Evolutionary conservation across 1,140 invertebrate species (phyloP).

Genomic region (Dreissena rostriformis): DNA sequence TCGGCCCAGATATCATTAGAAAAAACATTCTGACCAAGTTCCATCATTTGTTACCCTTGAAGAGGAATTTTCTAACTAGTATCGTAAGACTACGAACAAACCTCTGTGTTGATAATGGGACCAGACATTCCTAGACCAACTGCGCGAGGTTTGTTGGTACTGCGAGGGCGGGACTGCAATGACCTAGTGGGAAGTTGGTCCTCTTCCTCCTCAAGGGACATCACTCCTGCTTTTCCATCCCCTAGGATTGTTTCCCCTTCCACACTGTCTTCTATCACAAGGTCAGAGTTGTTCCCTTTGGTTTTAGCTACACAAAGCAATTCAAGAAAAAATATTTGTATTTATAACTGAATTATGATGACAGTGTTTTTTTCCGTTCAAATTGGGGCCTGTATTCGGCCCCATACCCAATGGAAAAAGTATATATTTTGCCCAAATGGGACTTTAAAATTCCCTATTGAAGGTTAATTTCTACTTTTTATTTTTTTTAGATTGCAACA

Average conservation of each 20-base stretch:
- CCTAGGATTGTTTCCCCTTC: constrained; percentile 75
- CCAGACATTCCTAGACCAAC: constrained; percentile 63
- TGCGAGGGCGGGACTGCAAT: constrained; percentile 55
- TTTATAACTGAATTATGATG: too few species aligned
- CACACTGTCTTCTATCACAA: constrained; percentile 73
- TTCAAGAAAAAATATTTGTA: not conserved
- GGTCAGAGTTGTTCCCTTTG: constrained; percentile 55
- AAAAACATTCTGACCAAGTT: too few species aligned
- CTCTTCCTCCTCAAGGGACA: constrained; percentile 57
- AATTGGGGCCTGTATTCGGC: too few species aligned
- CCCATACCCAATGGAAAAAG: too few species aligned
- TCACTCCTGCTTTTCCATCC: constrained; percentile 69
- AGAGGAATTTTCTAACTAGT: too few species aligned
- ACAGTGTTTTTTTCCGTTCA: too few species aligned
- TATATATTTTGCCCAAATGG: too few species aligned
- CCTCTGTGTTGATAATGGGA: constrained; percentile 68
- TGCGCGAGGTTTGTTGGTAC: constrained; percentile 52
- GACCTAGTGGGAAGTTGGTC: constrained; percentile 37
- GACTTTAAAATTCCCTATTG: too few species aligned
- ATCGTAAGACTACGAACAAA: not conserved
- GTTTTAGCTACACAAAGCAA: not conserved
- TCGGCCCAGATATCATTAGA: too few species aligned
- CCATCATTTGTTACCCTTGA: too few species aligned
- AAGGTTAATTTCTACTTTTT: too few species aligned
- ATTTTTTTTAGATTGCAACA: too few species aligned